A percentile compares a stretch with the other conserved stretches of the same genome.
Evolutionary conservation across 2,888 invertebrate species (phyloP).

Genomic region (Muscina levida): DNA sequence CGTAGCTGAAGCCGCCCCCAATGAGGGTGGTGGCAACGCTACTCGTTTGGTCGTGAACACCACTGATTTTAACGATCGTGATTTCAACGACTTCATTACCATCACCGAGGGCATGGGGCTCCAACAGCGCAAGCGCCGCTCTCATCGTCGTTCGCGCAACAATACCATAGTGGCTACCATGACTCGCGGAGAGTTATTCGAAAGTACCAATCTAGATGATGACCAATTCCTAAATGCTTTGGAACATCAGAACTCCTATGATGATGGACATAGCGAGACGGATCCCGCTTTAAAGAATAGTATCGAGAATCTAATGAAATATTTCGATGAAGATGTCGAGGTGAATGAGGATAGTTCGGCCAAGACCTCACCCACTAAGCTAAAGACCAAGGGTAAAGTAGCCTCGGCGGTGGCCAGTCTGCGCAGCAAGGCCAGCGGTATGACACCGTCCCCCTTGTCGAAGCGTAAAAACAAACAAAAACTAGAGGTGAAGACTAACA

Average conservation of each 20-base stretch:
- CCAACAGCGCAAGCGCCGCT: conserved; percentile 61
- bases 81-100: conserved; percentile 71
- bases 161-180: conserved; percentile 70
- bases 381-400: conserved; percentile 67
- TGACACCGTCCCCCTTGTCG: conserved; percentile 39
- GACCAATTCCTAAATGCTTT: conserved; percentile 71
- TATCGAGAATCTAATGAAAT: conserved; percentile 73
- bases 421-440: conserved; percentile 61
- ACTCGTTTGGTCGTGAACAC: conserved; percentile 70
- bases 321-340: conserved; percentile 74
- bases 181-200: conserved; percentile 74
- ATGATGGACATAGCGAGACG: background rate
- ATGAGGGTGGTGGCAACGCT: no score
- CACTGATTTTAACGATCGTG: conserved; percentile 72
- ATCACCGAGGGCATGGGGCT: conserved; percentile 73
- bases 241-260: conserved; percentile 70
- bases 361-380: conserved; percentile 66
- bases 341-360: conserved; percentile 53
- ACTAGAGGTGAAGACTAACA: conserved; percentile 49
- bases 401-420: conserved; percentile 71
- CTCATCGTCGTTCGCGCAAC: conserved; percentile 53
- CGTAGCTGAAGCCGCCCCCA: conserved; percentile 7
- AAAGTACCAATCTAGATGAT: conserved; percentile 72
- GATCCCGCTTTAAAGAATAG: conserved; percentile 54
- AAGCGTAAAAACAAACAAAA: conserved; percentile 48